A percentile compares a stretch with the other conserved stretches of the same genome.
These are phyloP conservation scores for Mactromeris polynyma DNA, from an alignment of 2,888 invertebrate genomes.

Conservation along the genomic window DNA sequence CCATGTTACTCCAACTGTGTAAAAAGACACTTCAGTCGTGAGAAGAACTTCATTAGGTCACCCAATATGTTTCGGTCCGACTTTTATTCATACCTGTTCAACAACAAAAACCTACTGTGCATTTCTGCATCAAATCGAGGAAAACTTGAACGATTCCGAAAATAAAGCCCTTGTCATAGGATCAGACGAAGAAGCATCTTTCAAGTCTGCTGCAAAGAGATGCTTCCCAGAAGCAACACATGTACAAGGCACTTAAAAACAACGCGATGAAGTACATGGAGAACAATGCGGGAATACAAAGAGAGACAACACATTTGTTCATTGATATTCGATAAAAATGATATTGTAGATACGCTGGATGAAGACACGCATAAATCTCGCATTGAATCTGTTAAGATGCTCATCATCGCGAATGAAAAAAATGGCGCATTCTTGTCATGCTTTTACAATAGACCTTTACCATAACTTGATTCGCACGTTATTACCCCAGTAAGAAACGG, in stretches of 20 bases:
- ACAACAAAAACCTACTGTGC: constrained; percentile 27
- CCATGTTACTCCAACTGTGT: constrained; percentile 32
- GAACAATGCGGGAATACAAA: constrained; percentile 21
- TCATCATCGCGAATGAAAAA: neutral
- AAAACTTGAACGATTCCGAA: constrained; percentile 27
- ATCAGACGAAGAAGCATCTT: constrained; percentile 46
- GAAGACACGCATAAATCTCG: neutral
- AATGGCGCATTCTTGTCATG: neutral
- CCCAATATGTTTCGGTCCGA: constrained; percentile 41
- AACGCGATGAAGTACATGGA: constrained; percentile 45
- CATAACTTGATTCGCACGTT: constrained; percentile 14
- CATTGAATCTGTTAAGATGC: neutral
- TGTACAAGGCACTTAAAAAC: constrained; percentile 51
- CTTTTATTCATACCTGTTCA: constrained; percentile 41
- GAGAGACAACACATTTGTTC: neutral
- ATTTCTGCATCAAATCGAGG: constrained; percentile 27
- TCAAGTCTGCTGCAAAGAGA: constrained; percentile 37
- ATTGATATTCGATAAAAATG: neutral
- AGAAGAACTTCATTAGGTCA: constrained; percentile 29
- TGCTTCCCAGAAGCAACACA: constrained; percentile 41
- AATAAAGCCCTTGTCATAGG: constrained; percentile 18
- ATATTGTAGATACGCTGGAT: neutral
- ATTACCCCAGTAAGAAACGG: neutral
- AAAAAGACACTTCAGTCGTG: constrained; percentile 21
- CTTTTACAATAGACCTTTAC: constrained; percentile 16